Evolutionary conservation across 1,140 invertebrate species (phyloP).

Genomic region (Drosophila sp.): DNA sequence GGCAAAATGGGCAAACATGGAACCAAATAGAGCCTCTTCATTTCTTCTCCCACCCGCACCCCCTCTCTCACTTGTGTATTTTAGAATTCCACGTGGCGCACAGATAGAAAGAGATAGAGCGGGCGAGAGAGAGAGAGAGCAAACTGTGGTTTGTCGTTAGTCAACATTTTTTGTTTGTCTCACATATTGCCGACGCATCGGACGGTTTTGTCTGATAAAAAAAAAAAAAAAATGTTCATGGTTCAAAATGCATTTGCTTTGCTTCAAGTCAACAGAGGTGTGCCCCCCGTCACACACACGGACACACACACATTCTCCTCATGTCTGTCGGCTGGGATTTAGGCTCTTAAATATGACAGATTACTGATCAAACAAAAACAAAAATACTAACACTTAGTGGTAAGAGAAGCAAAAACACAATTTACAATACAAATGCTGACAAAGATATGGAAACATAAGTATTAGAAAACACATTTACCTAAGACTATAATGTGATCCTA

Average conservation of each 20-base stretch:
- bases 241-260: constrained; percentile 8
- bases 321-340: constrained; percentile 33
- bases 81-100: constrained; percentile 11
- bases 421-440: neutral
- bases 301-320: too few species aligned
- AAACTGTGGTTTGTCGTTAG: constrained; percentile 8
- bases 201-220: constrained; percentile 5
- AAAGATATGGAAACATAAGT: too few species aligned
- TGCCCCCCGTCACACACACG: too few species aligned
- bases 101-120: neutral
- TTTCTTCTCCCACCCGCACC: neutral
- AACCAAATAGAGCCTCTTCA: constrained; percentile 16
- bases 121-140: neutral
- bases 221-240: constrained; percentile 3
- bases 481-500: too few species aligned
- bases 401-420: neutral
- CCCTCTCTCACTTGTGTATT: constrained; percentile 4
- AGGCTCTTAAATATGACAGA: constrained; percentile 61
- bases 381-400: neutral
- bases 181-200: constrained; percentile 10
- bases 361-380: constrained; percentile 39
- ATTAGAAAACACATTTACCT: too few species aligned
- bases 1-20: constrained; percentile 44
- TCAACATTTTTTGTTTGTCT: constrained; percentile 13
- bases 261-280: constrained; percentile 5